Conservation (phyloP, 2,888 invertebrate species). For the Pecten maximus region DNA sequence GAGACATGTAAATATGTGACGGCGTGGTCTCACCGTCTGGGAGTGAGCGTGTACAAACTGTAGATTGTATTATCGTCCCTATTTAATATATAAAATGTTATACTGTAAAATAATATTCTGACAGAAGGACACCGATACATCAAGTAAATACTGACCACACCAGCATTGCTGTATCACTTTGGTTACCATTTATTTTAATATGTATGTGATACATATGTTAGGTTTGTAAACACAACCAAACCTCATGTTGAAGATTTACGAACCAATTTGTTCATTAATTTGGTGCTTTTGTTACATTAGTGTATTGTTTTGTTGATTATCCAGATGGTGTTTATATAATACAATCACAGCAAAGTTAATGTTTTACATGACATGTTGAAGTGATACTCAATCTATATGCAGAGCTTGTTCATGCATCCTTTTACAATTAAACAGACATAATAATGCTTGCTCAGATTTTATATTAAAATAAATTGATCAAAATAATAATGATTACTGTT, state of each 20-base stretch:
- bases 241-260: not conserved
- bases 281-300: not conserved
- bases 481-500: not conserved
- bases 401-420: not conserved
- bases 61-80: too few relatives aligned
- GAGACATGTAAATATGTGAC: too few relatives aligned
- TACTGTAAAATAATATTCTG: too few relatives aligned
- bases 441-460: not conserved
- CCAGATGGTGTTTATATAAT: not conserved
- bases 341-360: not conserved
- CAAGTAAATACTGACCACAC: too few relatives aligned
- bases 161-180: too few relatives aligned
- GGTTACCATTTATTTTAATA: too few relatives aligned
- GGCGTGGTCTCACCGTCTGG: too few relatives aligned
- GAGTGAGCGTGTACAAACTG: too few relatives aligned
- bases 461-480: not conserved
- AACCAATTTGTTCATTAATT: not conserved
- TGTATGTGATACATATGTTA: too few relatives aligned
- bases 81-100: too few relatives aligned
- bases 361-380: not conserved
- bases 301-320: not conserved
- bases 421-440: not conserved
- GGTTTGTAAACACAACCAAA: too few relatives aligned
- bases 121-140: too few relatives aligned
- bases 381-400: not conserved